Base-by-base conservation (phyloP, 2,797 vertebrate genomes). In the Neopelma chrysocephalum region DNA sequence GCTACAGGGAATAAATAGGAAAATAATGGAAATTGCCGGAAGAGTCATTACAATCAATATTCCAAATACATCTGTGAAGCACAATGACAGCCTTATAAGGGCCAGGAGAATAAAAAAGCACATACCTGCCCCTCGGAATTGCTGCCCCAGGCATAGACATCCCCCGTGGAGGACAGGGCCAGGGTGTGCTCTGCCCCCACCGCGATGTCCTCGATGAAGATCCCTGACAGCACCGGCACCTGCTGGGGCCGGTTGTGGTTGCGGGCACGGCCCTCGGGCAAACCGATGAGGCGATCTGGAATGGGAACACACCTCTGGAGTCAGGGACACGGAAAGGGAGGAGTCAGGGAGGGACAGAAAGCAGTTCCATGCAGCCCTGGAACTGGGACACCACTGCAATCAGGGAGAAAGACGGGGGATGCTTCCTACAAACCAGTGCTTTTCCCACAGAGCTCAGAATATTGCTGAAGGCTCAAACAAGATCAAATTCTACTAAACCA, bases 201-300 rank as follows among this genome's bases (percentile, higher is more conserved):
- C 0, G 98, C 98, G 23, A 98, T 97, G 64, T 98, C 98, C 84
- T 98, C 98, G 8, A 98, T 98, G 82, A 98, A 97, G 75, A 98
- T 81, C 19, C 98, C 98, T 1, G 98, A 96, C 31, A 98, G 97
- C 10, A 98, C 96, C 3, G 98, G 98, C 50, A 98, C 96, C 62
- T 98, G 98, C 36, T 98, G 98, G 1, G 98, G 98, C 42, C 98
- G 97, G 75, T 98, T 98, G 94, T 98, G 98, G 95, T 98, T 98
- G 34, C 98, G 98, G 76, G 98, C 98, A 2, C 98, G 97, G 20
- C 98, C 98, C 92, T 98, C 98, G 10, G 98, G 98, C 91, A 98
- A 90, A 38, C 98, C 98, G 15, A 98, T 98, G 70, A 98, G 96
- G 25, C 98, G 98, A 94, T 98, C 98, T 98, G 86, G 51, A 97